A percentile compares a stretch with the other conserved stretches of the same genome.
phyloP scores from a whole-genome alignment of 2,888 invertebrate species.

The Drosophila pegasa region DNA sequence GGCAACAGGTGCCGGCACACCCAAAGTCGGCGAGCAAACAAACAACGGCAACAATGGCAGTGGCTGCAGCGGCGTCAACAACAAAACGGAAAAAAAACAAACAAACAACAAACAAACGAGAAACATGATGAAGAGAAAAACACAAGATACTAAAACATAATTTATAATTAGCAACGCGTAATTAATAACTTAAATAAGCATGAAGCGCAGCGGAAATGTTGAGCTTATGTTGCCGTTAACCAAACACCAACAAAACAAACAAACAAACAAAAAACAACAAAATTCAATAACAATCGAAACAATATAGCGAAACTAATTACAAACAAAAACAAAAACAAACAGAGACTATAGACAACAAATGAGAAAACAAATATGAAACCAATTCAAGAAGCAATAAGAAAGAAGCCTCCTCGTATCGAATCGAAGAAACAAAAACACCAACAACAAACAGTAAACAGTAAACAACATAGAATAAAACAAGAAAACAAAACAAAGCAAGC shows the following conservation, averaged over 20 bases:
- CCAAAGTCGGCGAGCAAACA: slow-evolving; percentile 7
- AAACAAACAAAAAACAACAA: slow-evolving; percentile 28
- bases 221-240: slow-evolving; percentile 38
- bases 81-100: slow-evolving; percentile 12
- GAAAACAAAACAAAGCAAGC: slow-evolving; percentile 16
- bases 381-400: slow-evolving; percentile 69
- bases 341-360: slow-evolving; percentile 44
- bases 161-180: slow-evolving; percentile 71
- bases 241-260: slow-evolving; percentile 30
- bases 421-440: slow-evolving; percentile 46
- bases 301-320: slow-evolving; percentile 42
- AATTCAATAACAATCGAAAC: slow-evolving; percentile 36
- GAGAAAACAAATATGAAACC: slow-evolving; percentile 21
- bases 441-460: slow-evolving; percentile 24
- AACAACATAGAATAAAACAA: slow-evolving; percentile 26
- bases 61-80: slow-evolving; percentile 14
- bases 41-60: slow-evolving; percentile 12
- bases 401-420: slow-evolving; percentile 59
- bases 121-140: slow-evolving; percentile 23
- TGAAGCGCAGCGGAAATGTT: slow-evolving; percentile 38
- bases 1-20: slow-evolving; percentile 24
- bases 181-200: slow-evolving; percentile 52
- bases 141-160: slow-evolving; percentile 57
- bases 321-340: slow-evolving; percentile 22
- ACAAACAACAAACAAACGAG: slow-evolving; percentile 11